Evolutionary conservation across 2,113 vertebrate genomes (phyloP).

Genomic region (Lipophrys pholis): DNA sequence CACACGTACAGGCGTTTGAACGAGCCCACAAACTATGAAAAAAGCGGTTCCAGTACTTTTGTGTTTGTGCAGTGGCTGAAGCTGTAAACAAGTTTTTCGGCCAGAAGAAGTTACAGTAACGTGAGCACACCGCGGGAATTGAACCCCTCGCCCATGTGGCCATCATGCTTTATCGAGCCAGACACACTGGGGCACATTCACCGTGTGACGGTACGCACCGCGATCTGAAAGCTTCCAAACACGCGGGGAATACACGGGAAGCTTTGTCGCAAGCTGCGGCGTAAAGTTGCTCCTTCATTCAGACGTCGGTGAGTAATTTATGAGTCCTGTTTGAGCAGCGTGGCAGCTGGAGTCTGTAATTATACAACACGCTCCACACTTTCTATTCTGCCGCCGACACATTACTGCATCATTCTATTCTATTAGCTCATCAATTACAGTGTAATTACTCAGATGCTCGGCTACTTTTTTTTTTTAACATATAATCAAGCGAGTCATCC

Average conservation of each 20-base stretch:
- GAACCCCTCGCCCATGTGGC: constrained; percentile 54
- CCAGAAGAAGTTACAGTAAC: constrained; percentile 46
- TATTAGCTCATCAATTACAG: constrained; percentile 80
- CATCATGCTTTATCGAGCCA: constrained; percentile 42
- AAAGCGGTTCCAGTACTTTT: constrained; percentile 16
- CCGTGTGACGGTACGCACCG: constrained; percentile 42
- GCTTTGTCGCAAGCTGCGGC: background rate
- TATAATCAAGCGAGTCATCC: constrained; percentile 71
- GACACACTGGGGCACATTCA: constrained; percentile 11
- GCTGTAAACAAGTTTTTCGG: constrained; percentile 54
- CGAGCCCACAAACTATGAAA: constrained; percentile 5
- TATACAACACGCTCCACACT: constrained; percentile 67
- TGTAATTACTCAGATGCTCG: constrained; percentile 74
- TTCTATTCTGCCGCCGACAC: constrained; percentile 61
- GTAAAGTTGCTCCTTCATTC: constrained; percentile 51
- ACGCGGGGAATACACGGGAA: no score
- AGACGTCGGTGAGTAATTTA: constrained; percentile 74
- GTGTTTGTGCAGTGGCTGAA: constrained; percentile 16
- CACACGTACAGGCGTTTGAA: constrained; percentile 15
- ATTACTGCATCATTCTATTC: constrained; percentile 77
- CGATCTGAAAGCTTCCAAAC: background rate
- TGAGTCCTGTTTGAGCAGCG: constrained; percentile 59
- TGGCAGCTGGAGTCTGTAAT: constrained; percentile 79
- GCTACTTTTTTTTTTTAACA: constrained; percentile 61
- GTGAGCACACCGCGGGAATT: constrained; percentile 57